Evolutionary conservation across 2,797 vertebrate genomes (phyloP).

Genomic region (Triplophysa bombifrons): DNA sequence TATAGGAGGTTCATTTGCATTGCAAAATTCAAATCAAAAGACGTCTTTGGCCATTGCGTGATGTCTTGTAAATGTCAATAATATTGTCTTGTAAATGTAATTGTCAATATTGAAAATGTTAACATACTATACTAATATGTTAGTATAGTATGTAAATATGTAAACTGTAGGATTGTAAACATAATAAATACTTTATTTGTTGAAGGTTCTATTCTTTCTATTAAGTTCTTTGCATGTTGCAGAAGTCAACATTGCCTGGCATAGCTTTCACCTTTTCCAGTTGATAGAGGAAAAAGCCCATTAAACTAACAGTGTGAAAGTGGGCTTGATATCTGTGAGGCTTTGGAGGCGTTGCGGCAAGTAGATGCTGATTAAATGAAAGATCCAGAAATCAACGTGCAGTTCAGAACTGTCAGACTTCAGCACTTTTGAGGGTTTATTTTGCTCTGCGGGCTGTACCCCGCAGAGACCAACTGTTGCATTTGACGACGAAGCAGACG

Average conservation of each 20-base stretch:
- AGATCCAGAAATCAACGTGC: neutral
- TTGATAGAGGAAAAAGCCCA: conserved; percentile 3
- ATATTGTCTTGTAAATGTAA: no score
- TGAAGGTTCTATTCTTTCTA: no score
- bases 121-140: no score
- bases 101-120: no score
- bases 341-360: neutral
- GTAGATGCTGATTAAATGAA: conserved; percentile 23
- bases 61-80: no score
- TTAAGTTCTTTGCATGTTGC: no score
- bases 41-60: no score
- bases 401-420: conserved; percentile 6
- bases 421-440: conserved; percentile 28
- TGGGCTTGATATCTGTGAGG: conserved; percentile 4
- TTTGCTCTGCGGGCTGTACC: conserved; percentile 6
- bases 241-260: neutral
- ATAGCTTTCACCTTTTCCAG: conserved; percentile 18
- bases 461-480: conserved; percentile 9
- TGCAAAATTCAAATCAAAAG: no score
- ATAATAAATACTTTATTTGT: no score
- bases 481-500: conserved; percentile 1
- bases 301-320: conserved; percentile 9
- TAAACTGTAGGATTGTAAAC: no score
- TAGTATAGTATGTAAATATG: no score
- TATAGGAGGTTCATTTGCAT: no score